Evolutionary conservation across 2,113 vertebrate species (phyloP).

Genomic region (Notarius quadriscutis): DNA sequence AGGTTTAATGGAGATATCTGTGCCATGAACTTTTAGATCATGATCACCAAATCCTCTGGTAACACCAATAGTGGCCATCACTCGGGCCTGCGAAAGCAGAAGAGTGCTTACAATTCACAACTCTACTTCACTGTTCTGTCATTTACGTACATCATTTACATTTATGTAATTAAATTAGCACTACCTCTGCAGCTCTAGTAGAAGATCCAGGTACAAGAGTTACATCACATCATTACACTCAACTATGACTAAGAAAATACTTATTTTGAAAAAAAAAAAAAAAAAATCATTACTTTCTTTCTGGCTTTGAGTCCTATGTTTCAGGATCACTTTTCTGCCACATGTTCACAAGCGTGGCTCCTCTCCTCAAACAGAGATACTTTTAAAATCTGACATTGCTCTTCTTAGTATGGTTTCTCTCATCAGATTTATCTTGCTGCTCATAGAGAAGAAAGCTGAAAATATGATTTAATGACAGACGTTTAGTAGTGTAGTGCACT

Average conservation of each 20-base stretch:
- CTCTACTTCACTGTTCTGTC: too few species aligned
- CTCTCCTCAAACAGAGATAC: background rate
- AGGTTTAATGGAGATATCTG: conserved; percentile 97
- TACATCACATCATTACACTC: background rate
- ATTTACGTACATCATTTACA: background rate
- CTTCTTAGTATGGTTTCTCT: background rate
- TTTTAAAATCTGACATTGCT: background rate
- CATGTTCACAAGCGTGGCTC: background rate
- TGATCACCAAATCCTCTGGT: conserved; percentile 96
- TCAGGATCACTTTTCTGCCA: background rate
- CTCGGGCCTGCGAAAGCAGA: conserved; percentile 80
- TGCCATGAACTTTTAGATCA: conserved; percentile 95
- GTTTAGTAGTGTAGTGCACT: conserved; percentile 10
- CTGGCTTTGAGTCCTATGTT: background rate
- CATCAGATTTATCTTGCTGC: background rate
- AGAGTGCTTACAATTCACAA: background rate
- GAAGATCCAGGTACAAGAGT: background rate
- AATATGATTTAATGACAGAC: background rate
- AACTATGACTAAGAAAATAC: background rate
- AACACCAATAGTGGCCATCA: conserved; percentile 97
- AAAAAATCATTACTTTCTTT: background rate
- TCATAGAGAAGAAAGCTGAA: background rate
- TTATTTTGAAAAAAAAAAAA: background rate
- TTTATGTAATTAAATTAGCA: background rate
- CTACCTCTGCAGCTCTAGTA: background rate